Evolutionary conservation across 2,113 vertebrate genomes (phyloP).

Genomic region (Xerus inauris): DNA sequence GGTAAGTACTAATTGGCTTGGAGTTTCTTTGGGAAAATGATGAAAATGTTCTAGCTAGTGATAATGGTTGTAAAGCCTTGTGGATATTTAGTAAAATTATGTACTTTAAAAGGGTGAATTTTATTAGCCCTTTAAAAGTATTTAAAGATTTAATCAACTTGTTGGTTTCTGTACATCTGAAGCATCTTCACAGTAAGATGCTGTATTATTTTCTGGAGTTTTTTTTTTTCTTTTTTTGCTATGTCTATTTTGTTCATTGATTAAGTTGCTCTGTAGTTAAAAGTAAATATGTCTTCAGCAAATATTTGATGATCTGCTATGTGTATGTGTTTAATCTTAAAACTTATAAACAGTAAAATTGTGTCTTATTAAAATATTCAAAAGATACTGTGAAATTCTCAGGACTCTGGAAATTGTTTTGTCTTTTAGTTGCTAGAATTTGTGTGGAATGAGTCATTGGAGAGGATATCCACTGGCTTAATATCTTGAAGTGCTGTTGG

Average conservation of each 20-base stretch:
- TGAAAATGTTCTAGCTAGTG: slow-evolving; percentile 6
- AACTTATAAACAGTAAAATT: slow-evolving; percentile 9
- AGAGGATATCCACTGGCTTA: background rate
- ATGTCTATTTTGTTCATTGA: background rate
- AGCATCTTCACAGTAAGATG: background rate
- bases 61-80: background rate
- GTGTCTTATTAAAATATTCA: slow-evolving; percentile 33
- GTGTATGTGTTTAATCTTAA: slow-evolving; percentile 34
- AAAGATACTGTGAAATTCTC: background rate
- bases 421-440: slow-evolving; percentile 29
- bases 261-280: background rate
- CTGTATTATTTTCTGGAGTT: background rate
- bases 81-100: background rate
- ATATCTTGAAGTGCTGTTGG: background rate
- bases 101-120: background rate
- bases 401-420: slow-evolving; percentile 42
- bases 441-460: background rate
- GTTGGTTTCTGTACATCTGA: too few species aligned
- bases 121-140: background rate
- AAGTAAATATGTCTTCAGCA: background rate
- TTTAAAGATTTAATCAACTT: too few species aligned
- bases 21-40: slow-evolving; percentile 4
- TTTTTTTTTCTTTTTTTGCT: background rate
- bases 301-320: background rate
- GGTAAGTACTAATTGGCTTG: background rate